A percentile compares a stretch with the other conserved stretches of the same genome.
These are phyloP conservation scores for Neosalanx taihuensis DNA, from an alignment of 2,797 vertebrate species.

Conservation along the genomic window DNA sequence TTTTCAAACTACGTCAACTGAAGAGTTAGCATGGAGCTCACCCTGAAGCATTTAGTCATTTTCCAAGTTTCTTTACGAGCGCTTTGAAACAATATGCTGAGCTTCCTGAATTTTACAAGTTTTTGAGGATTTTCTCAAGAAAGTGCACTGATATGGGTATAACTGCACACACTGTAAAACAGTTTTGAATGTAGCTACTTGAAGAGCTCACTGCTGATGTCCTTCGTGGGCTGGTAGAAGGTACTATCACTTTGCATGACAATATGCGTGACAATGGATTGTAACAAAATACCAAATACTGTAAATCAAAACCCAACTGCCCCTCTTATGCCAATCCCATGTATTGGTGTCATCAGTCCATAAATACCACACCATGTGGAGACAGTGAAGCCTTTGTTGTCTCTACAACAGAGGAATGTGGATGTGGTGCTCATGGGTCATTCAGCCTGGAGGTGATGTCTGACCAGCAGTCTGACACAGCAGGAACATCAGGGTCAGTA, in stretches of 20 bases:
- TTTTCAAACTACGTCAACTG: neutral
- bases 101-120: constrained; percentile 22
- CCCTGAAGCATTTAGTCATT: constrained; percentile 37
- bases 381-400: neutral
- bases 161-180: neutral
- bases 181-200: neutral
- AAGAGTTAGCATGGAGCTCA: constrained; percentile 9
- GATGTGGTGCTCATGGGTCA: constrained; percentile 1
- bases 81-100: constrained; percentile 51
- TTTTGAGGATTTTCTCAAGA: neutral
- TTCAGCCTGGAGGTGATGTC: neutral
- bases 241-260: too few species aligned
- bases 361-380: neutral
- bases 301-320: constrained; percentile 4
- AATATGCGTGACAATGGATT: too few species aligned
- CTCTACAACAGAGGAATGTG: neutral
- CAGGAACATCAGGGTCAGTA: constrained; percentile 16
- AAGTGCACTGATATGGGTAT: neutral
- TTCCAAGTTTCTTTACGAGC: constrained; percentile 34
- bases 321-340: neutral
- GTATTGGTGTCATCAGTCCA: constrained; percentile 9
- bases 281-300: neutral
- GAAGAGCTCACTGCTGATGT: neutral
- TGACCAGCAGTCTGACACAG: constrained; percentile 24
- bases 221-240: too few species aligned